Base-by-base conservation (phyloP, 2,797 vertebrate species). In the Acropternis orthonyx region DNA sequence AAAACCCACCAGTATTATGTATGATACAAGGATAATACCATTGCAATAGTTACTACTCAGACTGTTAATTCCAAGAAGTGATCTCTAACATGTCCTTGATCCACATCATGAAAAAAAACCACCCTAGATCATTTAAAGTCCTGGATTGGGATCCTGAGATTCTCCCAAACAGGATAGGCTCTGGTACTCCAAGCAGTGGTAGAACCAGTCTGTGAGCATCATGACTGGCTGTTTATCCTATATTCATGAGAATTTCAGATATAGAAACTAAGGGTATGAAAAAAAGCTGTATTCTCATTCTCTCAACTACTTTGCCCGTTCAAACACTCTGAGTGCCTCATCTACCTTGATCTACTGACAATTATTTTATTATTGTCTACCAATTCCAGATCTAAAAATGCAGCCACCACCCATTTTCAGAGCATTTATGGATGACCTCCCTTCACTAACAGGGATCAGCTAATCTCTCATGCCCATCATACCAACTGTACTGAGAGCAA, bases 311-410 rank as follows among this genome's bases (percentile, higher is more conserved):
- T 83, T 71, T 61, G 37, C 44, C 36, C 11, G 44, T 37, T 34
- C 37, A 80, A 62, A 41, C 0, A 1, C 4, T 51, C 24, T 13
- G 26, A 41, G 0, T 2, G 22, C 27, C 49, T 48, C 26, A 12
- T 55, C 17, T 55, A 36, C 56, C n/a, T 63, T 15, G 12, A 9
- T 48, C 49, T 79, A 63, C 30, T 63, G 32, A 32, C 24, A 67
- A 51, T 22, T 58, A 28, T 28, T 83, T 94, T 62, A 52, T 59
- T 21, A 19, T 58, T 75, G 34, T 54, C 59, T 85, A 52, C 8
- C 24, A 80, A 36, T 49, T 83, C n/a, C 71, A 75, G 23, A 68
- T 18, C 15, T 65, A 44, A 56, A 86, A 93, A 51, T 14, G 20
- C 15, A 67, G 43, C 51, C 32, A 62, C 9, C 6, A 43, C 20